Base-by-base conservation (phyloP, 2,113 vertebrate genomes). In the Corydoras maculifer region DNA sequence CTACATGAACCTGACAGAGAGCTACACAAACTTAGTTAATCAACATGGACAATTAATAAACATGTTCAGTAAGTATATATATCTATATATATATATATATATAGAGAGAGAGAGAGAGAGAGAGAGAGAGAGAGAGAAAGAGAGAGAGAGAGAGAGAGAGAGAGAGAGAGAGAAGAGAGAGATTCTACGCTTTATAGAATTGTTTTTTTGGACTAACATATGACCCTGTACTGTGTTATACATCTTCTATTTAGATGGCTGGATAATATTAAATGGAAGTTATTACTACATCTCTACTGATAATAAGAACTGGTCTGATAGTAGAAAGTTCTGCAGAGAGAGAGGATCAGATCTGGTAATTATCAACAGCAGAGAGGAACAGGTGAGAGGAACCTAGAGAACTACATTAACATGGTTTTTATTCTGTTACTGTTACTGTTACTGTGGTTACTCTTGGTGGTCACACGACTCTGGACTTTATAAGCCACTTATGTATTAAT, bases 351-450 rank as follows among this genome's bases (percentile, higher is more conserved):
- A 69, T 51, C 48, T 70, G 43, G 58, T 70, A 48, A 70, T 70
- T 58, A 70, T 60, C 15, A 69, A 69, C 57, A 48, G 55, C n/a
- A 53, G 30, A 31, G 48, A 70, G n/a, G 68, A 69, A 69, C 58
- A 60, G 35, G 35, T 69, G 29, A 63, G n/a, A 48, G n/a, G 35
- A 63, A 48, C 54, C 14, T 8, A 55, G 53, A 55, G 54, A 57
- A 57, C 12, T n/a, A 57, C 12, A 12, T 57, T 12, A 57, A 57
- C 13, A 14, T 3, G 4, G 54, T 7, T 57, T 14, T 7, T 12
- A 54, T 6, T 54, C 4, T 8, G 7, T 43, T 8, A 43, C 35
- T 43, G 7, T 43, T 8, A 43, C 35, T 43, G 35, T 43, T 43
- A 43, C 35, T 43, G 2, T 2, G 7, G 4, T 43, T 43, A 43